A percentile compares a stretch with the other conserved stretches of the same genome.
These are phyloP conservation scores for Lipotes vexillifer DNA, from an alignment of 2,113 vertebrate species.

Conservation along the genomic window DNA sequence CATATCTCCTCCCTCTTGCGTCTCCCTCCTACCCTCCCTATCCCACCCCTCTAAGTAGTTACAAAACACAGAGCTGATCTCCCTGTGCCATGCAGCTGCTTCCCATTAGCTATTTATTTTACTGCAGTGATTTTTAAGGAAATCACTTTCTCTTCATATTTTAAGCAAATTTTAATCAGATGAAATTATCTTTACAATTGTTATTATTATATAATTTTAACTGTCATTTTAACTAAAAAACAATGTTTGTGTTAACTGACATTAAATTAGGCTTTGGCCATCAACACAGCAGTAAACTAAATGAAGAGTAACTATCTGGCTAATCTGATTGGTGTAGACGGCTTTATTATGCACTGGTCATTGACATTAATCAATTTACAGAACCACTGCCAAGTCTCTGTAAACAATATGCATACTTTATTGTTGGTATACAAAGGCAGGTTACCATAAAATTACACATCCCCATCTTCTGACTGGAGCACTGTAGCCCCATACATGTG, in stretches of 20 bases:
- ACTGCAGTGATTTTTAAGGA: neutral
- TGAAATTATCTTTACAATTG: neutral
- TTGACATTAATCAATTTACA: neutral
- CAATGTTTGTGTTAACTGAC: neutral
- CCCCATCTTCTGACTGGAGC: neutral
- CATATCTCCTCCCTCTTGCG: too few relatives aligned
- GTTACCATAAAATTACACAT: neutral
- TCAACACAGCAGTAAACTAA: neutral
- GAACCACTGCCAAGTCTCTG: neutral
- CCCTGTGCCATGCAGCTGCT: too few relatives aligned
- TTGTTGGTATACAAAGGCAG: neutral
- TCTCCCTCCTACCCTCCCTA: too few relatives aligned
- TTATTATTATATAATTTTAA: neutral
- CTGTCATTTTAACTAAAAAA: neutral
- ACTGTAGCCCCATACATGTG: neutral
- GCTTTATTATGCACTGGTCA: neutral
- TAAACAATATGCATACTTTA: neutral
- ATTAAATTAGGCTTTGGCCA: slow-evolving; percentile 21
- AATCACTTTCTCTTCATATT: slow-evolving; percentile 15
- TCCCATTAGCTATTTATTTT: too few relatives aligned
- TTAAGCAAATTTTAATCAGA: slow-evolving; percentile 9
- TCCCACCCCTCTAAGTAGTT: too few relatives aligned
- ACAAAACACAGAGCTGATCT: too few relatives aligned
- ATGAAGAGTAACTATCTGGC: neutral
- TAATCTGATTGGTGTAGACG: neutral